Base-by-base conservation (phyloP, 2,113 vertebrate species). In the Plecotus auritus region DNA sequence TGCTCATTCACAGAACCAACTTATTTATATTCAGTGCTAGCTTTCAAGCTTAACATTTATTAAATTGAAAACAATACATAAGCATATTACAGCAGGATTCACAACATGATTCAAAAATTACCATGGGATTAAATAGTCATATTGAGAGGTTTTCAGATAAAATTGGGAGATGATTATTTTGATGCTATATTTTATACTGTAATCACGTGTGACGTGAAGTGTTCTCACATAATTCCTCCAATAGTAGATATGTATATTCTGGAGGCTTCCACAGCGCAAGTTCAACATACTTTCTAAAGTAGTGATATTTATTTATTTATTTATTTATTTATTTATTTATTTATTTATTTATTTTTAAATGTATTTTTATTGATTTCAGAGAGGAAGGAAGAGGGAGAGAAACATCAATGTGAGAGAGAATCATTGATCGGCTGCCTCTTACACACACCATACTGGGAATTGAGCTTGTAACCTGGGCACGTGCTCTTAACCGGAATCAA, bases 1-100 rank as follows among this genome's bases (percentile, higher is more conserved):
- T 69, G 22, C 45, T 97, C 92, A 85, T 96, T 96, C 85, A 47
- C 67, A 93, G 73, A 92, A 26, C n/a, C 37, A 49, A 42, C 51
- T 94, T 92, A 91, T 96, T 96, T 67, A 85, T 88, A 95, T 88
- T 54, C 74, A 77, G 17, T 47, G 89, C 9, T 91, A 20, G 49
- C 37, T 95, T 67, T 89, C 92, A 94, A 91, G 61, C 40, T 93
- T 87, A 90, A 56, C 54, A 76, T 28, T 92, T 73, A 90, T 81
- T 93, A 96, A 91, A 85, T 2, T 61, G 59, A 90, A 83, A 94
- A 94, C 9, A 97, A 88, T 73, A 49, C 37, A 30, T 73, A 11
- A 42, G 81, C 61, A 20, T 35, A 89, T 90, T 95, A 40, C 0
- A 78, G 40, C 26, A 84, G 49, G 45, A 66, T 72, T 91, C 70